These are phyloP conservation scores for Melitaea cinxia DNA, from an alignment of 1,140 invertebrate species.

Conservation along the genomic window DNA sequence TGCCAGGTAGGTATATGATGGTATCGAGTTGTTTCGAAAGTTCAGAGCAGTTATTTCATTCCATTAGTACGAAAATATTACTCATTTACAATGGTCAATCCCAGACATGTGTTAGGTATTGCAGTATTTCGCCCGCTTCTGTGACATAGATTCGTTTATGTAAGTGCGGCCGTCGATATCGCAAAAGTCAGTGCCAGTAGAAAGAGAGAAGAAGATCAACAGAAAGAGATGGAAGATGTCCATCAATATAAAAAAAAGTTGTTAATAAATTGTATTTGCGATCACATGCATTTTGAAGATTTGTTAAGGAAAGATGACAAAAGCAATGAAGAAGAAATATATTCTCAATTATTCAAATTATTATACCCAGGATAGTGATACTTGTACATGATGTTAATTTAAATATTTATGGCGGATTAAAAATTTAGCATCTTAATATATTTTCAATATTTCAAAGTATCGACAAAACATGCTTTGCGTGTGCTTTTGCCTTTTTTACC, in stretches of 20 bases:
- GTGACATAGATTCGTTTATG: conserved; percentile 66
- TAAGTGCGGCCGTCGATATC: conserved; percentile 62
- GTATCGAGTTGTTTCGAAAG: neutral
- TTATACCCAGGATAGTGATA: too few relatives aligned
- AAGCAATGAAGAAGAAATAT: neutral
- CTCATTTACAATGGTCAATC: conserved; percentile 23
- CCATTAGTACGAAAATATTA: conserved; percentile 23
- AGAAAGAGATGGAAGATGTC: conserved; percentile 51
- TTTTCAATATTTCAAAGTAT: neutral
- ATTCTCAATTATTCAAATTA: too few relatives aligned
- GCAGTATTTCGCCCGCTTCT: conserved; percentile 49
- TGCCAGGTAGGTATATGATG: conserved; percentile 45
- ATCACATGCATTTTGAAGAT: neutral
- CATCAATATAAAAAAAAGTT: conserved; percentile 52
- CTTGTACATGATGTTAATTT: neutral
- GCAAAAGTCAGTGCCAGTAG: conserved; percentile 51
- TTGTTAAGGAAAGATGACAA: conserved; percentile 1
- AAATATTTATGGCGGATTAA: conserved; percentile 16
- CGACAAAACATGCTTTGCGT: conserved; percentile 24
- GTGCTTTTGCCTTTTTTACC: conserved; percentile 17
- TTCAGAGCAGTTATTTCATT: conserved; percentile 8
- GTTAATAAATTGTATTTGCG: conserved; percentile 39
- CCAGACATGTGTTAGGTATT: conserved; percentile 44
- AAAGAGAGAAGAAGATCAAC: conserved; percentile 48
- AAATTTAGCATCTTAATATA: neutral